These are phyloP conservation scores for Larimichthys crocea DNA, from an alignment of 2,113 vertebrate genomes.

Conservation along the genomic window DNA sequence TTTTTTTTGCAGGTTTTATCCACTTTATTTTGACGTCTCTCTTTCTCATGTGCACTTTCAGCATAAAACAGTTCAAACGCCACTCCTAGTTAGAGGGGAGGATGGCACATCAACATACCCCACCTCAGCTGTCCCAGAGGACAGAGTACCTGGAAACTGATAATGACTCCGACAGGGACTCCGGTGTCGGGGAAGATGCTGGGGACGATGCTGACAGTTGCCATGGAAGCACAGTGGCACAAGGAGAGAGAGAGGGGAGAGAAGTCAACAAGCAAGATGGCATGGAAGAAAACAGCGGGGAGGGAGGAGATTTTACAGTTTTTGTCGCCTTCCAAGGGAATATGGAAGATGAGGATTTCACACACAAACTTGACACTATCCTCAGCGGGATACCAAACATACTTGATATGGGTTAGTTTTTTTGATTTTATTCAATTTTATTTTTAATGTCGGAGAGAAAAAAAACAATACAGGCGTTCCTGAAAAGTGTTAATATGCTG, in stretches of 20 bases:
- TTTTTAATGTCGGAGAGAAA: background rate
- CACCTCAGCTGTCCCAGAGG: constrained; percentile 79
- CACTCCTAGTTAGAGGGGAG: constrained; percentile 76
- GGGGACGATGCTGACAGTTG: constrained; percentile 81
- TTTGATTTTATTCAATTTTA: constrained; percentile 18
- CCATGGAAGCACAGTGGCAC: constrained; percentile 62
- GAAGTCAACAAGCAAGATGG: constrained; percentile 29
- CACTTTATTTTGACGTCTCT: background rate
- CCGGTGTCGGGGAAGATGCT: constrained; percentile 88
- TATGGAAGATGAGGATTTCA: constrained; percentile 93
- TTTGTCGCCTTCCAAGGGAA: constrained; percentile 95
- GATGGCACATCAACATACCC: constrained; percentile 75
- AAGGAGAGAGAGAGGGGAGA: constrained; percentile 29
- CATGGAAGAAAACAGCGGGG: constrained; percentile 15
- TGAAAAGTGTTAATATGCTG: background rate
- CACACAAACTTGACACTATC: constrained; percentile 89
- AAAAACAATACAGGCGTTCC: background rate
- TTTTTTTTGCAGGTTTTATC: background rate
- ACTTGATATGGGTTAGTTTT: constrained; percentile 91
- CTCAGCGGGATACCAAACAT: constrained; percentile 90
- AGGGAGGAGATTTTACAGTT: constrained; percentile 86
- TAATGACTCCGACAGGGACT: constrained; percentile 89
- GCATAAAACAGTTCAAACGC: constrained; percentile 66
- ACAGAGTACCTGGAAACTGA: constrained; percentile 82
- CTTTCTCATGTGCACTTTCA: constrained; percentile 45